Evolutionary conservation across 2,888 invertebrate species (phyloP).

Genomic region (Apamea monoglypha): DNA sequence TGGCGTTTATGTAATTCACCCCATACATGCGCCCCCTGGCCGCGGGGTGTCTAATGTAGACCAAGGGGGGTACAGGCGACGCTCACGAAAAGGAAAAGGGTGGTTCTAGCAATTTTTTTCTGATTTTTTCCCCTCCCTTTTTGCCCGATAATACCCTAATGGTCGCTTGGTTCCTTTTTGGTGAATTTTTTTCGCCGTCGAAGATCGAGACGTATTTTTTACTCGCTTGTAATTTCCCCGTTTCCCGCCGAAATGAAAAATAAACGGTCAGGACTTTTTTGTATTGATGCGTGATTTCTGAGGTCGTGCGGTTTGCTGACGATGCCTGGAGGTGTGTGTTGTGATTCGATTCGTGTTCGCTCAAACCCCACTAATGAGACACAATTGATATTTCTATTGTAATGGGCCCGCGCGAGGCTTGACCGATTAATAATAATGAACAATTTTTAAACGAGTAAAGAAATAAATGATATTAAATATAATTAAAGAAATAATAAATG

Average conservation of each 20-base stretch:
- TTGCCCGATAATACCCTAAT: slow-evolving; percentile 89
- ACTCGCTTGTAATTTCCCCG: slow-evolving; percentile 86
- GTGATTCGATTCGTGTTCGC: too few relatives aligned
- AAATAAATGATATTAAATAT: too few relatives aligned
- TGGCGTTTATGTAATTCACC: slow-evolving; percentile 87
- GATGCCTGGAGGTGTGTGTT: slow-evolving; percentile 8
- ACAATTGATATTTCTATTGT: too few relatives aligned
- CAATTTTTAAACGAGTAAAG: too few relatives aligned
- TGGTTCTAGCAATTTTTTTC: slow-evolving; percentile 89
- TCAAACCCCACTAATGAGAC: too few relatives aligned
- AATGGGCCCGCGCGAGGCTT: too few relatives aligned
- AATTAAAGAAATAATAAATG: too few relatives aligned
- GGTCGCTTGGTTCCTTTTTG: slow-evolving; percentile 90
- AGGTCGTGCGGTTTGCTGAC: slow-evolving; percentile 35
- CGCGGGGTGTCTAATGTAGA: slow-evolving; percentile 84
- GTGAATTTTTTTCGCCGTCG: slow-evolving; percentile 82
- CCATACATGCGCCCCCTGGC: slow-evolving; percentile 82
- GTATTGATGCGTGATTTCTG: slow-evolving; percentile 79
- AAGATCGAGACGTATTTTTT: slow-evolving; percentile 89
- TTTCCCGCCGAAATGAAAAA: slow-evolving; percentile 85
- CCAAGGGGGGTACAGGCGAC: slow-evolving; percentile 82
- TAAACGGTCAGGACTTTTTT: slow-evolving; percentile 75
- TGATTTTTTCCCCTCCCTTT: slow-evolving; percentile 86
- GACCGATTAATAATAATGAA: too few relatives aligned
- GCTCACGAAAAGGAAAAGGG: slow-evolving; percentile 89